These are phyloP conservation scores for Meteorus colon DNA, from an alignment of 2,888 invertebrate species.

Conservation along the genomic window DNA sequence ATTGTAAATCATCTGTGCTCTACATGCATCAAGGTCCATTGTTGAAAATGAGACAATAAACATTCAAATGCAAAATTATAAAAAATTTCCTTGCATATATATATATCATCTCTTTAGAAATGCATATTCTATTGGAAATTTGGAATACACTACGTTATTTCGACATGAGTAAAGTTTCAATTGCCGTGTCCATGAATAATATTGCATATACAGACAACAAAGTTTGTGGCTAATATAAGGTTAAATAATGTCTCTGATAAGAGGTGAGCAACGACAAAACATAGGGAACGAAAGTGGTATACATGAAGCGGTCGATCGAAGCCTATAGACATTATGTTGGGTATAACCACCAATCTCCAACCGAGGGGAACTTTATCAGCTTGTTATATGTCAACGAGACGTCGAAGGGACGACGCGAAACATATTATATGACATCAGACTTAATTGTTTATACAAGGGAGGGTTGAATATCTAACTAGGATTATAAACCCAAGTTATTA, in stretches of 20 bases:
- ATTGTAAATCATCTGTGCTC: too few relatives aligned
- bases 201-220: too few relatives aligned
- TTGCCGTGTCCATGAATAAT: too few relatives aligned
- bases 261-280: background rate
- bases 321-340: background rate
- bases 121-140: too few relatives aligned
- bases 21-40: too few relatives aligned
- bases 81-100: too few relatives aligned
- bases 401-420: background rate
- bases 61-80: too few relatives aligned
- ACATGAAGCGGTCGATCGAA: conserved; percentile 3
- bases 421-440: background rate
- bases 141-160: too few relatives aligned
- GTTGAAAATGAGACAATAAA: too few relatives aligned
- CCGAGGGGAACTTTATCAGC: background rate
- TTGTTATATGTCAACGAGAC: conserved; percentile 13
- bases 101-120: too few relatives aligned
- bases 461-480: background rate
- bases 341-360: background rate
- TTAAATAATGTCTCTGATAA: background rate
- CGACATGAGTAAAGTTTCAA: too few relatives aligned
- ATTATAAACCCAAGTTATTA: background rate
- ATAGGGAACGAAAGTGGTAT: background rate
- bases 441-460: background rate
- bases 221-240: too few relatives aligned